These are phyloP conservation scores for Takifugu flavidus DNA, from an alignment of 2,113 vertebrate species.

Conservation along the genomic window DNA sequence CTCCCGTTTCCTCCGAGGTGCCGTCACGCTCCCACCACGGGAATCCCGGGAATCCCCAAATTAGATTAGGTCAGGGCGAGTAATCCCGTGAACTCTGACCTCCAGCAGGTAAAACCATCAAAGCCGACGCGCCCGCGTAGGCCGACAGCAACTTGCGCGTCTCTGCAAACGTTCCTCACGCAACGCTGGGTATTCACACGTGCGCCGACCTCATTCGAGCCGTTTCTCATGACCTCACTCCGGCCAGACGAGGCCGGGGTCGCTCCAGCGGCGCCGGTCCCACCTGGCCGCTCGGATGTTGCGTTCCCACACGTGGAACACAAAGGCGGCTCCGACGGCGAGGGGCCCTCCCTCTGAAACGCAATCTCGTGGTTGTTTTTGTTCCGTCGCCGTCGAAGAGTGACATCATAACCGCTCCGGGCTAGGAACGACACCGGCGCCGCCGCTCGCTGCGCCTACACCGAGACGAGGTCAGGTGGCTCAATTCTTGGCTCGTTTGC, in stretches of 20 bases:
- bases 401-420: constrained; percentile 56
- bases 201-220: constrained; percentile 12
- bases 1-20: too few species aligned
- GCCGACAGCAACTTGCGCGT: background rate
- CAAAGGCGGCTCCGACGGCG: constrained; percentile 24
- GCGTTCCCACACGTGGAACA: constrained; percentile 7
- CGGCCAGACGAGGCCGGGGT: background rate
- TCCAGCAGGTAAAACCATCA: constrained; percentile 36
- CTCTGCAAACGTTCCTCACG: background rate
- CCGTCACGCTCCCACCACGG: background rate
- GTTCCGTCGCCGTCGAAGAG: constrained; percentile 35
- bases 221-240: background rate
- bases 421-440: constrained; percentile 20
- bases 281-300: background rate
- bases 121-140: constrained; percentile 20
- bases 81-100: constrained; percentile 62
- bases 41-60: constrained; percentile 42
- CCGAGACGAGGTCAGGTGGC: too few species aligned
- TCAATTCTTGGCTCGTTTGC: too few species aligned
- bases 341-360: constrained; percentile 30
- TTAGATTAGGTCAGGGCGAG: constrained; percentile 35
- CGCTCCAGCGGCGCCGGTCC: background rate
- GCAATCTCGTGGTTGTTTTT: constrained; percentile 31
- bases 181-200: too few species aligned
- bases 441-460: constrained; percentile 3